Base-by-base conservation (phyloP, 2,113 vertebrate species). In the Corvus cornix region DNA sequence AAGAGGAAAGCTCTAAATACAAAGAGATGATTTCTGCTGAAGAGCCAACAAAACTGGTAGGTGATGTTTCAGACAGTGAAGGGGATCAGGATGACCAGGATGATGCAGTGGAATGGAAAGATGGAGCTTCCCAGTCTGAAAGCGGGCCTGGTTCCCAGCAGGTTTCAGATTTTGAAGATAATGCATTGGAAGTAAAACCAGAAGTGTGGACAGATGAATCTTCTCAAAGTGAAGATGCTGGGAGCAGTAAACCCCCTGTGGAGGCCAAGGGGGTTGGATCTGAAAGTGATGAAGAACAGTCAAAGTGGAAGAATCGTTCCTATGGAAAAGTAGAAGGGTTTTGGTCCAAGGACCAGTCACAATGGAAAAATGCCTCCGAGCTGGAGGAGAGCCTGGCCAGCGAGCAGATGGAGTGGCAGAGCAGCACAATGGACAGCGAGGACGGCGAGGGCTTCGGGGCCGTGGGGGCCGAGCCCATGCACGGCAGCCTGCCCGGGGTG, bases 301-400 rank as follows among this genome's bases (percentile, higher is more conserved):
- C 98, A 41, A 98, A 97, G 52, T 98, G 98, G 97, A 98, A 98
- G 97, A 98, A 97, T 95, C 98, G 98, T 97, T 98, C 97, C 97
- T 98, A 97, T 98, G 98, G 98, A 97, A 98, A 98, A 97, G 98
- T 98, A 56, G 98, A 98, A 89, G 98, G 98, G 81, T 93, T 98
- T 96, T 98, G 98, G 98, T 97, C 98, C 51, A 98, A 98, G 98
- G 98, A 98, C 97, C 98, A 98, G 97, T 96, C 98, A 1, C 98
- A 98, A 16, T 98, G 98, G 97, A 98, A 98, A 79, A 98, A 97
- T 7, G 13, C 97, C 52, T 91, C 98, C 4, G 98, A 97, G 92
- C 98, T 97, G 11, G 97, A 98, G 56, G 98, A 98, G 96, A 98
- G 96, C 93, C 97, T 98, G 93, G 95, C 97, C 76, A 98, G 52